These are phyloP conservation scores for Sinocyclocheilus anshuiensis DNA, from an alignment of 2,113 vertebrate genomes.

Conservation along the genomic window DNA sequence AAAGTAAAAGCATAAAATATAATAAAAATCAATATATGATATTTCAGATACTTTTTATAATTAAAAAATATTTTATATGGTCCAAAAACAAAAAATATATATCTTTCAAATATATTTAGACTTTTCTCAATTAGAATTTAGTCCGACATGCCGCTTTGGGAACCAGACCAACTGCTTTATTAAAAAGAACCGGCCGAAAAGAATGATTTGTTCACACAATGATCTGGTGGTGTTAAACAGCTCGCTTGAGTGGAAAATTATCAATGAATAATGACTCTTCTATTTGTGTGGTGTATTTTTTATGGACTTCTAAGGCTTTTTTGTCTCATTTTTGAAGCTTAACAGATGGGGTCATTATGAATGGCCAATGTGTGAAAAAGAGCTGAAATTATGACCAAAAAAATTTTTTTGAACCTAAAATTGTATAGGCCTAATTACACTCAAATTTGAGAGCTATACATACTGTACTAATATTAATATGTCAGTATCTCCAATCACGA, in stretches of 20 bases:
- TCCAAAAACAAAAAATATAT: not conserved
- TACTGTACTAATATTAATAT: not conserved
- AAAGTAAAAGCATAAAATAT: not conserved
- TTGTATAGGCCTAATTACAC: not conserved
- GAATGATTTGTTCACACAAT: not conserved
- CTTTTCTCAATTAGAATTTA: not conserved
- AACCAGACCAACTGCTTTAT: not conserved
- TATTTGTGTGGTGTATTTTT: not conserved
- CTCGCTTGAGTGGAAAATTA: not conserved
- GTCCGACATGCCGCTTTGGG: not conserved
- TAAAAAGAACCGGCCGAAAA: not conserved
- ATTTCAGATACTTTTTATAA: too few species aligned
- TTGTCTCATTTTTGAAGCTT: not conserved
- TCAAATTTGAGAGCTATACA: not conserved
- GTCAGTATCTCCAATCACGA: not conserved
- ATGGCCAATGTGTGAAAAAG: not conserved
- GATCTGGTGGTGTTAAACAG: constrained; percentile 3
- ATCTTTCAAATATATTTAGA: not conserved
- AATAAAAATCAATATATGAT: not conserved
- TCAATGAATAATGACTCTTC: not conserved
- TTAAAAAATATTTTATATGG: too few species aligned
- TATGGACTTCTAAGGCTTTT: not conserved
- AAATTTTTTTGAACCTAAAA: not conserved
- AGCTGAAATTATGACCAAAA: not conserved
- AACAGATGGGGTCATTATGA: not conserved